These are phyloP conservation scores for Acanthisitta chloris DNA, from an alignment of 2,113 vertebrate species.

Conservation along the genomic window DNA sequence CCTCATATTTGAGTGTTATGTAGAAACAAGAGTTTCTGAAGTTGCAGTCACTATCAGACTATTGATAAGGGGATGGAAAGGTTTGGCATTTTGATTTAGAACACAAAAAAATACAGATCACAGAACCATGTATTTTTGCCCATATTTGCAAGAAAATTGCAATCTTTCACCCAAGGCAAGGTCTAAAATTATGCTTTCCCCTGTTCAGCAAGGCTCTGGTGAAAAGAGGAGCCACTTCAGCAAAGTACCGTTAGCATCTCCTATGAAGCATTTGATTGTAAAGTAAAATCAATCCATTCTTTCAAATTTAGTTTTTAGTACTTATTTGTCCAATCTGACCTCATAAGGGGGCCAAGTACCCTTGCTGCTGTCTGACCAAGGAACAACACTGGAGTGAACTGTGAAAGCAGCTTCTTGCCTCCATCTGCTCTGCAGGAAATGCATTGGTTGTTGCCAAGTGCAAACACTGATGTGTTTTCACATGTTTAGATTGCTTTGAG, in stretches of 20 bases:
- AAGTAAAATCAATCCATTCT: constrained; percentile 13
- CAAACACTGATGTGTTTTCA: not conserved
- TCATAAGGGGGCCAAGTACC: not conserved
- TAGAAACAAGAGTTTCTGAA: not conserved
- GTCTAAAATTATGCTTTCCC: not conserved
- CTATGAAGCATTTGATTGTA: not conserved
- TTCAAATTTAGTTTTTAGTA: constrained; percentile 19
- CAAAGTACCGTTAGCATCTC: not conserved
- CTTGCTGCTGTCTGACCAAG: not conserved
- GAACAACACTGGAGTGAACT: not conserved
- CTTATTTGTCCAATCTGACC: not conserved
- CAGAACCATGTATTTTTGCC: not conserved
- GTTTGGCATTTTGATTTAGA: not conserved
- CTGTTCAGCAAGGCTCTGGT: not conserved
- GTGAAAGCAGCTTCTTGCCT: constrained; percentile 1
- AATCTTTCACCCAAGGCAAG: not conserved
- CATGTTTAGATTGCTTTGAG: not conserved
- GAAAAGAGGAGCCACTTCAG: not conserved
- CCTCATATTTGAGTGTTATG: not conserved
- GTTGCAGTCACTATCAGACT: not conserved
- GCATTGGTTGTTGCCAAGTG: not conserved
- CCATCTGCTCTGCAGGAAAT: constrained; percentile 1
- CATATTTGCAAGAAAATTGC: not conserved
- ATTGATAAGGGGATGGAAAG: not conserved
- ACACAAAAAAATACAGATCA: not conserved